Evolutionary conservation across 2,888 invertebrate species (phyloP).

Genomic region (Orchestes rusci): DNA sequence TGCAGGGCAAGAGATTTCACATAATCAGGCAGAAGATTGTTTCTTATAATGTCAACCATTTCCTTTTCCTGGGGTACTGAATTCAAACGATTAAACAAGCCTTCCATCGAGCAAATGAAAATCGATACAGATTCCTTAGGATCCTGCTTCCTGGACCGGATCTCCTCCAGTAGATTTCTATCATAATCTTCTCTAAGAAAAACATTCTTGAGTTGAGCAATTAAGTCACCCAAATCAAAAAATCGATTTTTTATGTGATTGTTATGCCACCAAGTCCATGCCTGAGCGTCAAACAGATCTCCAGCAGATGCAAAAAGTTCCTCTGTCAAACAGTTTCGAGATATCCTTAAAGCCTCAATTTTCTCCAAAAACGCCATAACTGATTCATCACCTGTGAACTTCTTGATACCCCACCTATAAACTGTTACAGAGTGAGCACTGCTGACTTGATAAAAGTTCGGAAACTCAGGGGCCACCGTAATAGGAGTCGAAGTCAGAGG

Average conservation of each 20-base stretch:
- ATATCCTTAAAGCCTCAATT: conserved; percentile 1
- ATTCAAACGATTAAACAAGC: background rate
- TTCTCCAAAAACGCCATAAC: conserved; percentile 7
- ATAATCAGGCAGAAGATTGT: conserved; percentile 8
- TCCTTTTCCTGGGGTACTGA: background rate
- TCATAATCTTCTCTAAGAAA: conserved; percentile 1
- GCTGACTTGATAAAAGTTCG: too few species aligned
- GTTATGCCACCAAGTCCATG: too few species aligned
- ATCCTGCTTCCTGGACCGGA: background rate
- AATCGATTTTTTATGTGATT: too few species aligned
- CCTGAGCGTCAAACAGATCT: conserved; percentile 1
- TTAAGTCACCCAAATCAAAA: conserved; percentile 4
- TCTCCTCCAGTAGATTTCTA: background rate
- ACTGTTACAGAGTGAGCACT: too few species aligned
- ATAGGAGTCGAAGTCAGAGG: too few species aligned
- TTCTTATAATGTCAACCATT: conserved; percentile 1
- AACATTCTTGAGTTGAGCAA: background rate
- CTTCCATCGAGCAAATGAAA: conserved; percentile 1
- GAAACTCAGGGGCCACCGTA: too few species aligned
- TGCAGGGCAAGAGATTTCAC: conserved; percentile 1
- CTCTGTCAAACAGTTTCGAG: background rate
- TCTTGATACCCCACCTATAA: conserved; percentile 1
- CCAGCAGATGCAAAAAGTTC: conserved; percentile 4
- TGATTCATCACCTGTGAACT: conserved; percentile 1
- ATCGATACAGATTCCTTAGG: too few species aligned